phyloP scores from a whole-genome alignment of 2,888 invertebrate species.

The Bedellia somnulentella region DNA sequence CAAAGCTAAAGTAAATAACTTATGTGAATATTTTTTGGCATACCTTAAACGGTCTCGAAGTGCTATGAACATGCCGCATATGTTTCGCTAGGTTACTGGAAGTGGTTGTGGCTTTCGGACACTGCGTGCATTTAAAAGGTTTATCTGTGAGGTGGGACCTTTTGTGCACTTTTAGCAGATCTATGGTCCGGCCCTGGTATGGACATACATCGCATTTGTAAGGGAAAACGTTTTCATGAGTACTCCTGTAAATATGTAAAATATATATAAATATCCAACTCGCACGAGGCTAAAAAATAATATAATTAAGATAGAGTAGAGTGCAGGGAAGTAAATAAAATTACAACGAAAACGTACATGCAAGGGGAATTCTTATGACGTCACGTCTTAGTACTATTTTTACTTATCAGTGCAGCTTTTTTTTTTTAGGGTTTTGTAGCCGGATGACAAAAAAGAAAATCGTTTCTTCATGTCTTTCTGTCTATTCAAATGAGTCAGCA shows the following conservation, averaged over 20 bases:
- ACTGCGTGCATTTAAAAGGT: slow-evolving; percentile 41
- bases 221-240: slow-evolving; percentile 40
- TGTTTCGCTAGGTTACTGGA: slow-evolving; percentile 46
- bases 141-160: slow-evolving; percentile 37
- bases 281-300: not conserved
- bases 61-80: slow-evolving; percentile 42
- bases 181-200: slow-evolving; percentile 41
- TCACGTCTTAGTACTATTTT: no score
- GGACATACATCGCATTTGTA: slow-evolving; percentile 45
- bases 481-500: no score
- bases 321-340: not conserved
- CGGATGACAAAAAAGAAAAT: no score
- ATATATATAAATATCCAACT: no score
- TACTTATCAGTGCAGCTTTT: no score
- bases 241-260: slow-evolving; percentile 19
- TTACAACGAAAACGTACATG: no score
- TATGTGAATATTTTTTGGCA: no score
- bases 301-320: not conserved
- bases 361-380: no score
- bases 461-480: no score
- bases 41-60: slow-evolving; percentile 41
- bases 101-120: slow-evolving; percentile 39
- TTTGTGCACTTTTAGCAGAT: slow-evolving; percentile 42
- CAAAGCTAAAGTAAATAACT: no score
- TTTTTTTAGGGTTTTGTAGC: no score